Conservation (phyloP, 2,113 vertebrate genomes). For the Zosterops lateralis region DNA sequence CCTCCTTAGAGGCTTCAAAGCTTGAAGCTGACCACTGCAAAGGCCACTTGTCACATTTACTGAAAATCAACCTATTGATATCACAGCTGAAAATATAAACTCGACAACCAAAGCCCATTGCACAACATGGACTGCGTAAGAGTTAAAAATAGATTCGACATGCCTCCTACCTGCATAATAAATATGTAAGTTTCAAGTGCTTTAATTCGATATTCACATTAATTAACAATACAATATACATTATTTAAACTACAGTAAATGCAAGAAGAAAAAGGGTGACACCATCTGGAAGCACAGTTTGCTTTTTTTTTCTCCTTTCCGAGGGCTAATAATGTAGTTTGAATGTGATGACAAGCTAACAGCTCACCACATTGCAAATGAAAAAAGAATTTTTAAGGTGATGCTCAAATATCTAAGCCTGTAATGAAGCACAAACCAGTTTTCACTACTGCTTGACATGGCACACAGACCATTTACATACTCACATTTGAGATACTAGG, state of each 20-base stretch:
- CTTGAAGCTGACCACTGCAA: slow-evolving; percentile 80
- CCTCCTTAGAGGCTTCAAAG: slow-evolving; percentile 76
- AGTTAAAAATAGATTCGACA: slow-evolving; percentile 84
- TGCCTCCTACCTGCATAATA: slow-evolving; percentile 86
- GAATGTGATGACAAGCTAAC: slow-evolving; percentile 73
- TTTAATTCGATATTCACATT: slow-evolving; percentile 87
- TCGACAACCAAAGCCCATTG: slow-evolving; percentile 71
- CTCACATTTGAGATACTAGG: slow-evolving; percentile 78
- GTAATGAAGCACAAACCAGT: slow-evolving; percentile 72
- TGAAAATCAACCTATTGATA: slow-evolving; percentile 80
- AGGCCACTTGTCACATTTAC: slow-evolving; percentile 81
- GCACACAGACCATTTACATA: slow-evolving; percentile 82
- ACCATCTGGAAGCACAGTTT: slow-evolving; percentile 78
- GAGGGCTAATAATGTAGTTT: slow-evolving; percentile 70
- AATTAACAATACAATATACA: slow-evolving; percentile 88
- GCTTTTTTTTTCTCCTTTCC: slow-evolving; percentile 64
- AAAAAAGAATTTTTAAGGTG: slow-evolving; percentile 75
- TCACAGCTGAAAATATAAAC: slow-evolving; percentile 77
- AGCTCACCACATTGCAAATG: slow-evolving; percentile 65
- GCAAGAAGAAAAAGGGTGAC: slow-evolving; percentile 76
- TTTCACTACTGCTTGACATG: slow-evolving; percentile 73
- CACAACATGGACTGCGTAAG: slow-evolving; percentile 72
- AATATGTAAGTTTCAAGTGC: slow-evolving; percentile 81
- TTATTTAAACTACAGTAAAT: slow-evolving; percentile 83
- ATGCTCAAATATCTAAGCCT: slow-evolving; percentile 70